Base-by-base conservation (phyloP, 2,888 invertebrate genomes). In the Cheilosia pagana region DNA sequence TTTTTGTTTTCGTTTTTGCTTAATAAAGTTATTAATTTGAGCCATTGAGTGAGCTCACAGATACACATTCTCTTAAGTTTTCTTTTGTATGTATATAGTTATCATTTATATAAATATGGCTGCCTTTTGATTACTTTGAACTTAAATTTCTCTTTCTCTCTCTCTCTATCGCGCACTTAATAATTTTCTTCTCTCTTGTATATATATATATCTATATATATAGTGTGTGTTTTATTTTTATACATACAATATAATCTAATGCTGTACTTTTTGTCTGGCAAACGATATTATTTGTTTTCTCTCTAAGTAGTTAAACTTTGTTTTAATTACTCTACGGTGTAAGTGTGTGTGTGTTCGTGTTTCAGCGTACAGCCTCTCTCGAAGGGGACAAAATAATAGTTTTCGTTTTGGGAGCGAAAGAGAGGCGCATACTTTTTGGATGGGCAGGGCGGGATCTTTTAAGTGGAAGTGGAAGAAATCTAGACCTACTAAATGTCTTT, bases 101-200 rank as follows among this genome's bases (percentile, higher is more conserved):
- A 50, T 74, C 60, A 50, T 53, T 82, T 85, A 85, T 85, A 85
- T 85, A 85, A 85, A 85, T 85, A 85, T 85, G 85, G 85, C 85
- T 85, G 85, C 85, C 85, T 85, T 85, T 85, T 81, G 79, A 85
- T 85, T 76, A 85, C 81, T 85, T 85, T 85, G 85, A 85, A 85
- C 85, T 85, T 81, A 85, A 85, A 85, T 81, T 85, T 83, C 43
- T 75, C 23, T 48, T 16, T 45, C 48, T 50, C 23, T 50, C 50
- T 50, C 50, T 19, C 48, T 76, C 63, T 43, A n/a, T n/a, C n/a
- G n/a, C 60, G 72, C 77, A 72, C 72, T 78, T 83, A 74, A 72
- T 74, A 70, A 50, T 72, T 60, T 68, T 60, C 53, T 76, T 65
- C 21, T 19, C 62, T 57, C 45, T 79, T 85, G 70, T 75, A 85